Percentiles rank a stretch among this genome's conserved stretches.
These are phyloP conservation scores for Agonum fuliginosum DNA, from an alignment of 2,888 invertebrate species.

Conservation along the genomic window DNA sequence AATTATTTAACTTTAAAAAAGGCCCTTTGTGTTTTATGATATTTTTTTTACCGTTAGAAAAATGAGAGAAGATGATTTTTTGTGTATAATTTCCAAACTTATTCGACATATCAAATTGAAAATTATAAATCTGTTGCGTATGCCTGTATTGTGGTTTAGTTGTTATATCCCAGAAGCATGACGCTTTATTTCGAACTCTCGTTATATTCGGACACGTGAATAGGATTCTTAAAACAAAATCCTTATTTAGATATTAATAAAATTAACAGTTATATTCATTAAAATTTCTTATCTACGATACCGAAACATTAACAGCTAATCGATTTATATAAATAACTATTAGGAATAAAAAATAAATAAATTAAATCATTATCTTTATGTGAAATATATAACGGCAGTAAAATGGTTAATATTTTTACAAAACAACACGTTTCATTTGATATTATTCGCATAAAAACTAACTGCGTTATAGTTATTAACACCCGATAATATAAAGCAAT, in stretches of 20 bases:
- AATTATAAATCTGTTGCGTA: slow-evolving; percentile 74
- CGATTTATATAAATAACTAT: not conserved
- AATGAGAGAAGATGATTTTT: slow-evolving; percentile 78
- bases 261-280: not conserved
- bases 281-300: not conserved
- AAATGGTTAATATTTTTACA: not conserved
- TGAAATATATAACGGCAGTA: not conserved
- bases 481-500: not conserved
- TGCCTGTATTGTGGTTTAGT: slow-evolving; percentile 76
- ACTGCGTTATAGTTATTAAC: not conserved
- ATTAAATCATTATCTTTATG: not conserved
- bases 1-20: slow-evolving; percentile 61
- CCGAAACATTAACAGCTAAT: not conserved
- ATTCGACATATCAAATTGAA: slow-evolving; percentile 79
- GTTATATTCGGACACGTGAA: slow-evolving; percentile 66
- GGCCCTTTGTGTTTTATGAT: slow-evolving; percentile 9
- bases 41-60: slow-evolving; percentile 70
- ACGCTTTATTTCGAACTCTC: slow-evolving; percentile 63
- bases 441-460: not conserved
- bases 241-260: not conserved
- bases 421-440: too few relatives aligned
- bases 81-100: slow-evolving; percentile 76
- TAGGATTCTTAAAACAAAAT: slow-evolving; percentile 55
- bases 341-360: too few relatives aligned
- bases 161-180: slow-evolving; percentile 74